Conservation (phyloP, 2,113 vertebrate genomes). For the Campylomormyrus numenius region DNA sequence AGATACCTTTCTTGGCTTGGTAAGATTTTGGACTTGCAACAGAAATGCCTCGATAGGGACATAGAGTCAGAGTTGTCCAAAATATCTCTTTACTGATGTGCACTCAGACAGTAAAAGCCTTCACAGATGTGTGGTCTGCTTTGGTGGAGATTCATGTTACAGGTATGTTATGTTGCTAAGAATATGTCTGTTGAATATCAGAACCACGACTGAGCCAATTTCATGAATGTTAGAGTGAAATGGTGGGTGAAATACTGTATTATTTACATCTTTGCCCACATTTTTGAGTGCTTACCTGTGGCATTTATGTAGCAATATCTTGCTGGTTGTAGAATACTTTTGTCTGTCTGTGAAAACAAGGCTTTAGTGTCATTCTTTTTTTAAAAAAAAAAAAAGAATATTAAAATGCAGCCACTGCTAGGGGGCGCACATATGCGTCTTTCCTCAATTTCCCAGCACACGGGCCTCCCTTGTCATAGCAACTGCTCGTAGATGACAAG, state of each 20-base stretch:
- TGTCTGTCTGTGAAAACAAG: background rate
- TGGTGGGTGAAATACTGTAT: background rate
- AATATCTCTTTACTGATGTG: background rate
- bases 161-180: background rate
- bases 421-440: background rate
- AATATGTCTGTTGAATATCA: background rate
- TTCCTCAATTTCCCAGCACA: background rate
- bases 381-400: background rate
- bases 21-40: background rate
- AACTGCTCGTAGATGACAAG: conserved; percentile 38
- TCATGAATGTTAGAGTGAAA: background rate
- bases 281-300: background rate
- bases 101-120: background rate
- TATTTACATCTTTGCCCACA: background rate
- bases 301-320: background rate
- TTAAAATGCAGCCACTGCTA: background rate
- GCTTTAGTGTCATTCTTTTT: background rate
- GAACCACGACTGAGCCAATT: background rate
- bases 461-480: conserved; percentile 43
- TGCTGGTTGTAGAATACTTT: background rate
- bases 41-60: background rate
- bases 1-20: background rate
- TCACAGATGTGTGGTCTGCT: background rate
- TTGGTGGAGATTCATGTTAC: background rate
- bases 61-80: background rate